phyloP scores from a whole-genome alignment of 2,113 vertebrate genomes.

The Bos indicus region DNA sequence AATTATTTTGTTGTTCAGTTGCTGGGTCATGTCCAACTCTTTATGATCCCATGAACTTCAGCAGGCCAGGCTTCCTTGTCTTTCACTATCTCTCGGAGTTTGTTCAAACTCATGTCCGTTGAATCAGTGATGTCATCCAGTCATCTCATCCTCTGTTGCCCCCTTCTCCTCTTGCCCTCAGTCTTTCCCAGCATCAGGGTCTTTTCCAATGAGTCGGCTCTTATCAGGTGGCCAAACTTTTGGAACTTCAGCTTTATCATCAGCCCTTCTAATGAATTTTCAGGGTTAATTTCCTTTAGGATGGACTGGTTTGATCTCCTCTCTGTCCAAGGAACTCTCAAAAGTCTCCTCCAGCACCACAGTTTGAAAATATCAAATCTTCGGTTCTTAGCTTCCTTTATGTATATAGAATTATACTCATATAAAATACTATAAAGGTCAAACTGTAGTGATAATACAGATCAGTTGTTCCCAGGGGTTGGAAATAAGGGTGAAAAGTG shows the following conservation, averaged over 20 bases:
- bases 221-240: neutral
- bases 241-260: neutral
- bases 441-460: neutral
- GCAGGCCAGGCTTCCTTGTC: neutral
- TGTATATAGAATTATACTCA: neutral
- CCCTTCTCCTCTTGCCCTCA: neutral
- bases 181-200: neutral
- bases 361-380: neutral
- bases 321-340: neutral
- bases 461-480: neutral
- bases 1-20: neutral
- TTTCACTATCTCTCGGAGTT: neutral
- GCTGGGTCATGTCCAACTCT: neutral
- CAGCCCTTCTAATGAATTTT: neutral
- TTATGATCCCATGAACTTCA: neutral
- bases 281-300: neutral
- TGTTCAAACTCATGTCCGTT: neutral
- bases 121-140: neutral
- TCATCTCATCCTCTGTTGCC: neutral
- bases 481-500: no score
- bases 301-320: neutral
- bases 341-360: neutral
- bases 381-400: neutral
- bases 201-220: rapidly evolving
- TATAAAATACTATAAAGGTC: neutral